These are phyloP conservation scores for Liolophura sinensis DNA, from an alignment of 1,140 invertebrate species.

Conservation along the genomic window DNA sequence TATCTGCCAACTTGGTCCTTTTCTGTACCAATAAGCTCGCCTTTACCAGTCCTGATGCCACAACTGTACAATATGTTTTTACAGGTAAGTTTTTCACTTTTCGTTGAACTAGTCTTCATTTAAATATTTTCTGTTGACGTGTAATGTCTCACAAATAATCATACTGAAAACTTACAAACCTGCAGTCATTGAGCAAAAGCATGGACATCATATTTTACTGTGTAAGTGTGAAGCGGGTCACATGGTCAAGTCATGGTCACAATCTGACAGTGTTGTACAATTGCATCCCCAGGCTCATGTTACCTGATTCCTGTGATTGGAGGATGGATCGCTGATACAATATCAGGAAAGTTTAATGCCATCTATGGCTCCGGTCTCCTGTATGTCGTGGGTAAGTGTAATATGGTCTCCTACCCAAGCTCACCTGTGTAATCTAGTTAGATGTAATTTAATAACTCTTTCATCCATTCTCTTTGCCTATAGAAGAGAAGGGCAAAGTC, in stretches of 20 bases:
- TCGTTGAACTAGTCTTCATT: background rate
- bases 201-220: background rate
- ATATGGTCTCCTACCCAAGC: too few relatives aligned
- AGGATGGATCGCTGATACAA: conserved; percentile 44
- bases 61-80: conserved; percentile 37
- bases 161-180: background rate
- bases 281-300: conserved; percentile 32
- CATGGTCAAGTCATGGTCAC: background rate
- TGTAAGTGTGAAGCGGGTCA: conserved; percentile 1
- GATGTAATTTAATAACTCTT: too few relatives aligned
- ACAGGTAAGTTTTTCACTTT: conserved; percentile 25
- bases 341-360: conserved; percentile 45
- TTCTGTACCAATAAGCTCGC: conserved; percentile 34
- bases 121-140: background rate
- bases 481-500: too few relatives aligned
- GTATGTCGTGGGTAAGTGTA: conserved; percentile 38
- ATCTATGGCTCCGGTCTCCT: conserved; percentile 43
- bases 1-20: conserved; percentile 39
- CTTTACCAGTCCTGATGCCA: conserved; percentile 25
- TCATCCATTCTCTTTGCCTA: too few relatives aligned
- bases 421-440: too few relatives aligned
- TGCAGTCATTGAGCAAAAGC: background rate
- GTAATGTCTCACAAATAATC: background rate
- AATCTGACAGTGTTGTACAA: background rate
- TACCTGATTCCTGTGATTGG: conserved; percentile 45